Evolutionary conservation across 2,113 vertebrate genomes (phyloP).

Genomic region (Notarius lentiginosus): DNA sequence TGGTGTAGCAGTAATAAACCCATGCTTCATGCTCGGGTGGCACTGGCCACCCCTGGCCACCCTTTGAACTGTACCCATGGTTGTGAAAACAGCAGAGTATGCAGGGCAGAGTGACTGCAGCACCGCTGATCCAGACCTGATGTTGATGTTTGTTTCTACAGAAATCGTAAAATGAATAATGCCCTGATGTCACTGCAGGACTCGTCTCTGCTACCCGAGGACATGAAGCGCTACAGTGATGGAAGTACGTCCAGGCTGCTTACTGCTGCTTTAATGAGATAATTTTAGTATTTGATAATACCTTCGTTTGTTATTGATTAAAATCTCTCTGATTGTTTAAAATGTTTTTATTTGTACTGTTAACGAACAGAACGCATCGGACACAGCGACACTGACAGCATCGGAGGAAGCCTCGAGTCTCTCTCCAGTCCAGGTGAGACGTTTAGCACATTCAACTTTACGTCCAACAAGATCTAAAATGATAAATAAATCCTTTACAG

Average conservation of each 20-base stretch:
- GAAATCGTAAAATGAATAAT: constrained; percentile 67
- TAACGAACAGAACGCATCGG: constrained; percentile 63
- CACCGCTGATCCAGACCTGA: neutral
- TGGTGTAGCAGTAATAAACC: neutral
- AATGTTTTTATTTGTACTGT: neutral
- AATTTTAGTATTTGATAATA: neutral
- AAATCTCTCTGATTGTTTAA: constrained; percentile 9
- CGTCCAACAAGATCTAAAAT: neutral
- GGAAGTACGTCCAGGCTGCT: constrained; percentile 58
- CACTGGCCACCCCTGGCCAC: neutral
- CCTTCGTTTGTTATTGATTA: neutral
- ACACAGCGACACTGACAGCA: constrained; percentile 78
- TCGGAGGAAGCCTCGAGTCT: constrained; percentile 81
- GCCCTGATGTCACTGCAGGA: constrained; percentile 54
- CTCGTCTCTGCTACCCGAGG: constrained; percentile 55
- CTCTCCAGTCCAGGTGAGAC: constrained; percentile 83
- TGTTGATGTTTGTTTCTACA: constrained; percentile 11
- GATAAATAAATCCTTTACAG: neutral
- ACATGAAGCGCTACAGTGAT: constrained; percentile 55
- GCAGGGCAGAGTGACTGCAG: neutral
- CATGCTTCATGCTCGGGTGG: neutral
- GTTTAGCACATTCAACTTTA: neutral
- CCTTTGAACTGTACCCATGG: neutral
- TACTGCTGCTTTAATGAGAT: neutral
- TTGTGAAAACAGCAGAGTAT: constrained; percentile 35